Base-by-base conservation (phyloP, 2,113 vertebrate species). In the Halcyon malimbica region DNA sequence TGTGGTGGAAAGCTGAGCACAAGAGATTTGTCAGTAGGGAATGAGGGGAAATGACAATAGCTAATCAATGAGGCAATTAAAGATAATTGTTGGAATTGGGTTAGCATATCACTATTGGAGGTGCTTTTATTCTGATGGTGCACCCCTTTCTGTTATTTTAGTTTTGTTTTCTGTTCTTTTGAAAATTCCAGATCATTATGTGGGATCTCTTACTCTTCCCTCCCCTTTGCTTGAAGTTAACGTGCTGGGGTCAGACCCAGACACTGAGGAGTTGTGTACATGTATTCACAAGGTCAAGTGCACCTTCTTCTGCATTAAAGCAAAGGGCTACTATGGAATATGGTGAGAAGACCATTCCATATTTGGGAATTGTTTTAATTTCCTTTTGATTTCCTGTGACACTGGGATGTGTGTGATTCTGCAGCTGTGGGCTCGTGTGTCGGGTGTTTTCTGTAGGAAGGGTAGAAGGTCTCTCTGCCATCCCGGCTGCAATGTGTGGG, bases 31-130 rank as follows among this genome's bases (percentile, higher is more conserved):
- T 13, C 25, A 73, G 17, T 5, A 50, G 57, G 60, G 44, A 56
- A 26, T 21, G 51, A 57, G 35, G 16, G 25, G 70, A 57, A 71
- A 48, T 59, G 28, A 35, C 65, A 53, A 8, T 37, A 62, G 41
- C 18, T 93, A 18, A 77, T 91, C 56, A 89, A 42, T 85, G 70
- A 67, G 65, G 37, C 70, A 64, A 6, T 77, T 91, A 57, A 62
- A 73, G 48, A 20, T 71, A 73, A 77, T 35, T 0, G 0, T 80
- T 91, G 28, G 29, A 71, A 77, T 48, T n/a, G 25, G 67, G 44
- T 78, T 79, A 50, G 57, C 2, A 1, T 39, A 44, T 74, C 11
- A 4, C 76, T 54, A 4, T 28, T 39, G 16, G 25, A 75, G 51
- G 46, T 31, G 20, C 24, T 86, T 64, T 62, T 78, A 50, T 60